Base-by-base conservation (phyloP, 2,888 invertebrate species). In the Liopterus haemorrhoidalis region DNA sequence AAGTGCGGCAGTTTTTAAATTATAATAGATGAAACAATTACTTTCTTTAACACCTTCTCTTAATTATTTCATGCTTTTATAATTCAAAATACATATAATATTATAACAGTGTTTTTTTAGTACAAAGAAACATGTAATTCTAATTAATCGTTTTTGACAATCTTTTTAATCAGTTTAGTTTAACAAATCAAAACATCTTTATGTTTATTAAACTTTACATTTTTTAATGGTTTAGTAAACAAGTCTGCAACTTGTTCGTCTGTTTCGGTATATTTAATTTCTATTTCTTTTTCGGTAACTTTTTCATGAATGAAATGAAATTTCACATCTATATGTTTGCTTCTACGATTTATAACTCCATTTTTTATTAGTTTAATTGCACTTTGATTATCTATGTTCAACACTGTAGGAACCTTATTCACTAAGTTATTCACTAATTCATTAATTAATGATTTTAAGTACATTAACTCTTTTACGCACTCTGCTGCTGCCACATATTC, bases 401-500 rank as follows among this genome's bases (percentile, higher is more conserved):
- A 40, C 8, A 20, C 32, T 12, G 40, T 18, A n/a, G n/a, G n/a
- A n/a, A n/a, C n/a, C n/a, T n/a, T n/a, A 20, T 20, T 27, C 15
- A 39, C 20, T 5, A 11, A n/a, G 16, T 32, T 24, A 11, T 30
- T 24, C 12, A 35, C 49, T 15, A 55, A 12, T 30, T 53, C 53
- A 33, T 47, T 24, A 18, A 52, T 18, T 25, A 55, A 8, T 6
- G 37, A 31, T 44, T 53, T 54, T 27, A 58, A 15, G 36, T 47
- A 55, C 8, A 47, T 3, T 2, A 59, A 16, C 49, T 56, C 57
- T 32, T 32, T 32, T 2, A 32, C 32, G 11, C 32, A 32, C 18
- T 32, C 32, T 2, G 32, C 32, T 6, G 32, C 32, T 25, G 56
- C 52, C 9, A 58, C 43, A 38, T 54, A 56, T 43, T 60, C 58